Evolutionary conservation across 2,113 vertebrate genomes (phyloP), one percentile per base, ranked within the genome.

Genomic region (Hippocampus zosterae): DNA sequence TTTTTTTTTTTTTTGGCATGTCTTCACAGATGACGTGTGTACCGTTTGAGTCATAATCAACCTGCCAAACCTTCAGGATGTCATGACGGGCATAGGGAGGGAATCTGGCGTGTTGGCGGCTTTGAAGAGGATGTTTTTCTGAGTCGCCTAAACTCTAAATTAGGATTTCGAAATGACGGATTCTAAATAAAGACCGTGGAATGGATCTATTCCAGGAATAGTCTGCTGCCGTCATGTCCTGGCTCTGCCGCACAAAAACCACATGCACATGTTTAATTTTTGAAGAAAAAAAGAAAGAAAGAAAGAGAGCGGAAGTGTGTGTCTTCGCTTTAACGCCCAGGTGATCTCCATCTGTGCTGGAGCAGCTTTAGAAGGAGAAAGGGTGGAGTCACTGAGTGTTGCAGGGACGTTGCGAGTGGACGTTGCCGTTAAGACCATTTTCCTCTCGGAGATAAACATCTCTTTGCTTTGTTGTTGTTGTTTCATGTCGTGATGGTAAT

Each of bases 171-270:
- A 81, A 75, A 69, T 15, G 72, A 72, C 73, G 75, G 73, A 52
- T 74, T 82, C 75, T 83, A 81, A 79, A 84, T 75, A 79, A 74
- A 81, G 80, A 67, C 67, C 68, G 19, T 7, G 33, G 62, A 70
- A 72, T 25, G 56, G 76, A 83, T 72, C 69, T 56, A 67, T 75
- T 71, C 27, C 76, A 9, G 21, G 59, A 71, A 65, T 50, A 13
- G 25, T 33, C 19, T 52, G 61, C 67, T 44, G 60, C 52, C 55
- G 71, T 80, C 68, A 44, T 60, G 53, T 44, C 40, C 13, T 21
- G 40, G 10, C 27, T 19, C 65, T 57, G 9, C n/a, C 15, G 13
- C 52, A 71, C 65, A 15, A 71, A 77, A 70, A 33, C 29, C 42
- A 69, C 19, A 11, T 44, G 42, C 25, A 41, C 50, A 37, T 23